Conservation (phyloP, 2,888 invertebrate genomes). For the Drosophila falleni region DNA sequence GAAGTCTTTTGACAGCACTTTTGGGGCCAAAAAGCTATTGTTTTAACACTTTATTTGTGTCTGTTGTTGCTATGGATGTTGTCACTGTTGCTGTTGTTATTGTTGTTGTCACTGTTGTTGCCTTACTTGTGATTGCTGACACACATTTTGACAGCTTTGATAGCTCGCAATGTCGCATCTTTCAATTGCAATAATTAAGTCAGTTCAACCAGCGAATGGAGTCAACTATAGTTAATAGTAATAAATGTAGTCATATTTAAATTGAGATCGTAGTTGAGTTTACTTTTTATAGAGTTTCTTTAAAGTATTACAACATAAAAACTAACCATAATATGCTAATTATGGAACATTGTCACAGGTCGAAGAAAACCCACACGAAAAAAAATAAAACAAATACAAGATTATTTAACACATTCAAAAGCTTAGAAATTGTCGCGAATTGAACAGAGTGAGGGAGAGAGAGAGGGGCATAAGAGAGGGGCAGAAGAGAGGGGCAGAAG, state of each 20-base stretch:
- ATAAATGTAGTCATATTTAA: background rate
- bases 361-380: conserved; percentile 17
- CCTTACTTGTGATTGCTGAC: conserved; percentile 45
- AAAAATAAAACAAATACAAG: conserved; percentile 4
- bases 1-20: conserved; percentile 62
- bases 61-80: conserved; percentile 3
- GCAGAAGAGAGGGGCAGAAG: background rate
- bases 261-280: conserved; percentile 11
- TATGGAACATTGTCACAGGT: conserved; percentile 26
- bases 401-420: conserved; percentile 44
- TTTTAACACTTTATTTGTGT: conserved; percentile 24
- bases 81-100: background rate
- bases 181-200: conserved; percentile 67
- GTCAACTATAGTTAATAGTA: background rate
- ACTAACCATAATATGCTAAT: conserved; percentile 60
- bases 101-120: conserved; percentile 21
- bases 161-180: conserved; percentile 30
- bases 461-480: background rate
- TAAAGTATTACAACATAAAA: conserved; percentile 46
- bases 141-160: conserved; percentile 65
- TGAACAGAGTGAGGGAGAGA: conserved; percentile 2
- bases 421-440: conserved; percentile 40
- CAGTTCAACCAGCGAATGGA: background rate
- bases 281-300: conserved; percentile 4
- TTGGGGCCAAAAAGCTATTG: conserved; percentile 40